Evolutionary conservation across 2,797 vertebrate species (phyloP), one percentile per base, ranked within the genome.

Genomic region (Pseudomugil tenellus): DNA sequence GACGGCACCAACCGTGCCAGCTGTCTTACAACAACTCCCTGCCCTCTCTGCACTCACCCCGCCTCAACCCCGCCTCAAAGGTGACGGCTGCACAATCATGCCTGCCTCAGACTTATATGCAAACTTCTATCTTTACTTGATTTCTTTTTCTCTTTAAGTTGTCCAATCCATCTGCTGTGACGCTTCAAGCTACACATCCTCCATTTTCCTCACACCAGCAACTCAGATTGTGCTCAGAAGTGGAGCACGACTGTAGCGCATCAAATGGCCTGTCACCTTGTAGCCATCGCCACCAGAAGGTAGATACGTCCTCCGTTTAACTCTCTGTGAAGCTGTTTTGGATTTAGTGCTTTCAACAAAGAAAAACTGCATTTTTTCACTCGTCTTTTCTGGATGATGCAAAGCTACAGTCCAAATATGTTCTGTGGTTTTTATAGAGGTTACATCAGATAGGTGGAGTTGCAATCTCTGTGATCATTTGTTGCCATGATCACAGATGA

Each of bases 11-110:
- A 52, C 87, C 92, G 58, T 80, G 85, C 53, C 84, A 92, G 76
- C 73, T 85, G 41, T 76, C 90, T 55, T 91, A 92, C 89, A 96
- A 95, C 81, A 85, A 87, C 77, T 96, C 95, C 48, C 89, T 96
- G 69, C 95, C 96, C 23, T 94, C 94, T 23, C 87, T 95, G 65
- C 92, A 92, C 71, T 92, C 94, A 16, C 86, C 91, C 29, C 84
- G 77, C 29, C 91, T 90, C 63, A 71, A 68, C 83, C 83, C 61
- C 0, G 60, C 81, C 29, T 25, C 10, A 0, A 81, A 86, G 37
- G 58, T 39, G 34, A 83, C 81, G 48, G 65, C 74, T 62, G 23
- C 14, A 4, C 59, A 41, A 37, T 54, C 7, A 3, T 1, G 2
- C 39, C 54, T 31, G 7, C 41, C 51, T 29, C 41, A 54, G 13